phyloP scores from a whole-genome alignment of 2,113 vertebrate species.

The Cathartes aura region DNA sequence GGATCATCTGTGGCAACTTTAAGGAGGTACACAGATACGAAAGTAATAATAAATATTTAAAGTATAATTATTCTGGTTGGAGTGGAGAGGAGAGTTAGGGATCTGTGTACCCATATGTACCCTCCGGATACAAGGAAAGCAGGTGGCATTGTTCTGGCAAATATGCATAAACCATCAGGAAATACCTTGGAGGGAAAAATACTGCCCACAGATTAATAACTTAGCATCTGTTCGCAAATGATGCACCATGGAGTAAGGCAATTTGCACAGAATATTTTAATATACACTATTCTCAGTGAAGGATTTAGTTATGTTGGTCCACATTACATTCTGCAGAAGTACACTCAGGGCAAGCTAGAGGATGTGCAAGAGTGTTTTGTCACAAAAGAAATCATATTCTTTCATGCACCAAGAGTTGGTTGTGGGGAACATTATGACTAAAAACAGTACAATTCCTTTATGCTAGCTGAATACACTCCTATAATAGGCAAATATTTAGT shows the following conservation, averaged over 20 bases:
- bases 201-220: background rate
- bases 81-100: background rate
- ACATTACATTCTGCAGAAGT: background rate
- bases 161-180: background rate
- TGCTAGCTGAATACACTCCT: background rate
- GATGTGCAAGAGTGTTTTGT: background rate
- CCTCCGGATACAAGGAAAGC: background rate
- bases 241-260: background rate
- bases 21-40: background rate
- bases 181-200: background rate
- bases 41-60: background rate
- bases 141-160: background rate
- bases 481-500: background rate
- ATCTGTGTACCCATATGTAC: background rate
- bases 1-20: background rate
- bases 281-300: background rate
- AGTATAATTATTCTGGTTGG: background rate
- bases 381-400: background rate
- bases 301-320: background rate
- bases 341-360: background rate
- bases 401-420: background rate
- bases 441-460: background rate
- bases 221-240: background rate
- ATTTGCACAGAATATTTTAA: background rate
- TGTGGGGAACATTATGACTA: fast-evolving